Evolutionary conservation across 1,140 invertebrate species (phyloP).

Genomic region (Drosophila burlai): DNA sequence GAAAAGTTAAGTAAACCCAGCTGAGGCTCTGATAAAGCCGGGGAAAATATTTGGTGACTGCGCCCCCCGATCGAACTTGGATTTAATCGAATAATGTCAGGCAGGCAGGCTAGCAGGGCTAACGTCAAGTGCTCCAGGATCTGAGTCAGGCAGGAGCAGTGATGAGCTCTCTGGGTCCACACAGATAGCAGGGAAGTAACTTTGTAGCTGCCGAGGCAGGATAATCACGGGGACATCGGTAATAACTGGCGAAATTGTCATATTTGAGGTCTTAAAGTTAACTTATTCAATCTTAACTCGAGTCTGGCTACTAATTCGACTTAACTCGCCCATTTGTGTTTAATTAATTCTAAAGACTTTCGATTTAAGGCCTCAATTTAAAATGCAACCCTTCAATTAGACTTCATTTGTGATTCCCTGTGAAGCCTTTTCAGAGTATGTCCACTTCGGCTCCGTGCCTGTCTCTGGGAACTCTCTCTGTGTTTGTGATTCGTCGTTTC

Average conservation of each 20-base stretch:
- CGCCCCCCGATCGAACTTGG: slow-evolving; percentile 28
- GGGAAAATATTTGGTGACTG: slow-evolving; percentile 29
- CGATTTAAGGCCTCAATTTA: neutral
- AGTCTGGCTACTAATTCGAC: neutral
- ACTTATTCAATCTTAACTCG: neutral
- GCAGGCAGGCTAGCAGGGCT: neutral
- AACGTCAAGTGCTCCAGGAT: slow-evolving; percentile 18
- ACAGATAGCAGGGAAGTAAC: slow-evolving; percentile 1
- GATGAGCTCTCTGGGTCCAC: neutral
- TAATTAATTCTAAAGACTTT: slow-evolving; percentile 3
- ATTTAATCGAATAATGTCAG: slow-evolving; percentile 50
- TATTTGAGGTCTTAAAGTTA: no score
- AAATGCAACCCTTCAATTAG: slow-evolving; percentile 9
- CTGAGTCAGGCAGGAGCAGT: neutral
- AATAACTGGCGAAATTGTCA: neutral
- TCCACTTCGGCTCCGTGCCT: slow-evolving; percentile 1
- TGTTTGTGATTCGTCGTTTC: neutral
- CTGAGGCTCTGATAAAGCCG: slow-evolving; percentile 15
- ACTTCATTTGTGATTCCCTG: slow-evolving; percentile 7
- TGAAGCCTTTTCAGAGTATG: slow-evolving; percentile 8
- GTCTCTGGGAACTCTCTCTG: neutral
- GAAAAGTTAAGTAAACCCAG: slow-evolving; percentile 18
- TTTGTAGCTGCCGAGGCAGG: neutral
- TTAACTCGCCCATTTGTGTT: neutral
- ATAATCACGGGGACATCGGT: neutral